These are phyloP conservation scores for Sebastes umbrosus DNA, from an alignment of 2,797 vertebrate species.

Conservation along the genomic window DNA sequence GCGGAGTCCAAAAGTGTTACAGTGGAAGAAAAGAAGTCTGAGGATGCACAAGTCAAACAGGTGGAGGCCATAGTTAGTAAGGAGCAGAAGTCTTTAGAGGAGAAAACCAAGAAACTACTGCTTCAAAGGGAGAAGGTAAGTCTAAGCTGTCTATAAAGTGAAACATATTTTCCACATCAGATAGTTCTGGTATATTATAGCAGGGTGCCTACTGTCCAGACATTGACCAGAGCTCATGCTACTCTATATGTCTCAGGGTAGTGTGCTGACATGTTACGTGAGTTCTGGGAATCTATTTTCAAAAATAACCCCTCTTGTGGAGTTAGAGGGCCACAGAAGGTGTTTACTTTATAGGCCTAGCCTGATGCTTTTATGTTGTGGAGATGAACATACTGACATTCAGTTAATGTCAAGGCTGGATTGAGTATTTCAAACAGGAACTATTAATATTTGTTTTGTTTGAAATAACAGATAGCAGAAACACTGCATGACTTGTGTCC, in stretches of 20 bases:
- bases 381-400: not conserved
- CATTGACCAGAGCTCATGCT: not conserved
- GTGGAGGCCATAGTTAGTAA: constrained; percentile 73
- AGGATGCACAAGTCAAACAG: constrained; percentile 66
- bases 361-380: not conserved
- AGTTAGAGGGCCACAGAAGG: not conserved
- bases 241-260: constrained; percentile 23
- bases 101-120: constrained; percentile 87
- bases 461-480: not conserved
- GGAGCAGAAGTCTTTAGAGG: constrained; percentile 85
- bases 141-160: not conserved
- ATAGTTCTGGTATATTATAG: not conserved
- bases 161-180: not conserved
- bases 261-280: not conserved
- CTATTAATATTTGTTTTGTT: not conserved
- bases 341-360: not conserved
- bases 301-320: constrained; percentile 56
- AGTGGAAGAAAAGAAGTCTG: constrained; percentile 71
- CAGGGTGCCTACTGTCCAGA: not conserved
- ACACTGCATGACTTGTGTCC: not conserved
- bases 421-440: not conserved
- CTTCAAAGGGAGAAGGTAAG: constrained; percentile 94
- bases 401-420: not conserved
- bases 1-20: constrained; percentile 80
- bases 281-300: constrained; percentile 62